Evolutionary conservation across 2,113 vertebrate genomes (phyloP).

Genomic region (Willisornis vidua): DNA sequence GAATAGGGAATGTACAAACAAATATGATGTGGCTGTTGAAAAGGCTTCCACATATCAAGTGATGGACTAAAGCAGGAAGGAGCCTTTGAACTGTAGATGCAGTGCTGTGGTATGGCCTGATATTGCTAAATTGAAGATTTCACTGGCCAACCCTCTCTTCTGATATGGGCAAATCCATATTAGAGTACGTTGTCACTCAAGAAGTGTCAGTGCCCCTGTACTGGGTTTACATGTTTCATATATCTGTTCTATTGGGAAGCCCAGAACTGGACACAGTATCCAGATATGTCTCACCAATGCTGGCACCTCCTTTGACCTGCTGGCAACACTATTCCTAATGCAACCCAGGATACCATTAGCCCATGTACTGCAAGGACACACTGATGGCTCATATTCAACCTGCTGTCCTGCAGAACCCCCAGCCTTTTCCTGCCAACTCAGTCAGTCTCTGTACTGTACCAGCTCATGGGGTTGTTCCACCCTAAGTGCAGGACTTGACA

Average conservation of each 20-base stretch:
- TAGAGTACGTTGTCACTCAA: not conserved
- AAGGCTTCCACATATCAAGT: accelerated
- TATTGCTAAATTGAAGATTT: not conserved
- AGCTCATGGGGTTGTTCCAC: not conserved
- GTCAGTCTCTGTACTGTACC: not conserved
- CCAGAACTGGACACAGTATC: not conserved
- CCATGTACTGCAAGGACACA: not conserved
- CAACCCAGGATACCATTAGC: not conserved
- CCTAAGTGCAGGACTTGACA: not conserved
- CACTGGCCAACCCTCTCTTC: not conserved
- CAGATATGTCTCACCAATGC: accelerated
- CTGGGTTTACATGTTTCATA: accelerated
- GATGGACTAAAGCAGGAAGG: not conserved
- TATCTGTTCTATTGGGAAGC: not conserved
- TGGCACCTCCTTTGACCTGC: not conserved
- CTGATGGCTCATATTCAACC: not conserved
- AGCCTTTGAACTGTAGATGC: not conserved
- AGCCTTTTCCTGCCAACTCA: not conserved
- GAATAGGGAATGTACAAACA: not conserved
- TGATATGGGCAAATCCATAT: not conserved
- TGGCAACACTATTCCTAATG: not conserved
- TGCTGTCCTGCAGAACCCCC: not conserved
- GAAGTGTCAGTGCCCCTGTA: not conserved
- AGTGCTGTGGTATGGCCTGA: not conserved
- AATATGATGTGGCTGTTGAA: not conserved